Evolutionary conservation across 2,888 invertebrate species (phyloP), one percentile per base, ranked within the genome.

Genomic region (Thymelicus lineola): DNA sequence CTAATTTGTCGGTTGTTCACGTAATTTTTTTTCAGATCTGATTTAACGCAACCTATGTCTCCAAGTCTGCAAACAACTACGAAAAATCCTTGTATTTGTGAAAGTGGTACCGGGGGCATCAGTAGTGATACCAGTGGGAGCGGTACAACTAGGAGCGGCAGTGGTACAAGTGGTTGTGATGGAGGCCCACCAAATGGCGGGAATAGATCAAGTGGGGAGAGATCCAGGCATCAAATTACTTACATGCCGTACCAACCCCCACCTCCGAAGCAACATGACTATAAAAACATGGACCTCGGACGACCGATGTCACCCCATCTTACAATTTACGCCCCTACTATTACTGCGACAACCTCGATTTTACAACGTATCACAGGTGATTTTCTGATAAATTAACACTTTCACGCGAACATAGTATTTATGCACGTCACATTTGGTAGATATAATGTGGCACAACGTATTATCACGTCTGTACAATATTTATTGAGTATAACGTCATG

Each of bases 261-360:
- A 0, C 78, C 83, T 0, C 78, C 81, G 7, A 94, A 94, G 78
- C 87, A 93, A 7, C 95, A 95, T 74, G 96, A 96, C 78, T 95
- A 96, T 66, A 96, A 95, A 80, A 98, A 98, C 86, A 94, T 95
- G 86, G 90, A 95, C 38, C 86, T 98, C 14, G 95, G 95, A 1
- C 94, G 98, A 72, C 97, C 98, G 0, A 93, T 97, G 93, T 98
- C 98, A 0, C 98, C 98, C 0, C 98, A 98, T 89, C 86, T 98
- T 71, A 95, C 95, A 6, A 97, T 98, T 75, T 98, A 98, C 82
- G 95, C 95, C 71, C 94, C 95, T 0, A 97, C 98, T 79, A 80
- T 98, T 60, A 96, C 98, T 1, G 94, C 96, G 0, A 85, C 96
- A 82, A 93, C 98, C 36, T 99, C 98, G 0, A 95, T 99, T 72